Evolutionary conservation across 2,113 vertebrate species (phyloP).

Genomic region (Semnopithecus entellus): DNA sequence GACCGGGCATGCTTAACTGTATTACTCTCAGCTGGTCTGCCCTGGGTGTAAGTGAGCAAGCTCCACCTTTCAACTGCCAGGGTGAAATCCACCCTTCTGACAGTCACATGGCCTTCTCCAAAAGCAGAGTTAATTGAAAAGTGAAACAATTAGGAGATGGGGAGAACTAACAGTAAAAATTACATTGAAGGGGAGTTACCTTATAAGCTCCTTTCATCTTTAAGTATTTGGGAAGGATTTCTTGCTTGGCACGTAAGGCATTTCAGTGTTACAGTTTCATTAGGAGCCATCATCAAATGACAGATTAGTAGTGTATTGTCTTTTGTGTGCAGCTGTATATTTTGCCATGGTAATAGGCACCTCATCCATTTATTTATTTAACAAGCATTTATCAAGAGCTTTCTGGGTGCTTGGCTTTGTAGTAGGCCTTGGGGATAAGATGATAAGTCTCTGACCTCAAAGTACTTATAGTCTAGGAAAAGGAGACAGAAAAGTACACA

Average conservation of each 20-base stretch:
- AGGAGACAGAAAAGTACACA: neutral
- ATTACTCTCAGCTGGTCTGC: slow-evolving; percentile 44
- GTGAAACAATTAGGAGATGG: slow-evolving; percentile 24
- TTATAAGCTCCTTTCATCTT: neutral
- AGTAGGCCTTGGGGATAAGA: neutral
- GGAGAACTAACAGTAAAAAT: neutral
- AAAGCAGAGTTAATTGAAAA: slow-evolving; percentile 65
- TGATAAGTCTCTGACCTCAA: slow-evolving; percentile 8
- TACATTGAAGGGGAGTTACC: neutral
- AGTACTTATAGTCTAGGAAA: neutral
- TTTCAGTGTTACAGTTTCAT: neutral
- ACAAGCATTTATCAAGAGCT: neutral
- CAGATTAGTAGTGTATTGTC: neutral
- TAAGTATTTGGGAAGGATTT: neutral
- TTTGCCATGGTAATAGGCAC: neutral
- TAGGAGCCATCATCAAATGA: neutral
- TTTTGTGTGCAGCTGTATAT: neutral
- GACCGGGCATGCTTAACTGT: slow-evolving; percentile 45
- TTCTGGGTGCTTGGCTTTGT: neutral
- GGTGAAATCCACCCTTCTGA: slow-evolving; percentile 52
- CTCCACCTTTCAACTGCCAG: neutral
- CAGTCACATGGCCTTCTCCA: neutral
- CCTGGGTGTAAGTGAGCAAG: slow-evolving; percentile 51
- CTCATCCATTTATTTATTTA: neutral
- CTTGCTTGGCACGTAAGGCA: neutral